Evolutionary conservation across 1,140 invertebrate genomes (phyloP), one percentile per base, ranked within the genome.

Genomic region (Temnothorax nylanderi): DNA sequence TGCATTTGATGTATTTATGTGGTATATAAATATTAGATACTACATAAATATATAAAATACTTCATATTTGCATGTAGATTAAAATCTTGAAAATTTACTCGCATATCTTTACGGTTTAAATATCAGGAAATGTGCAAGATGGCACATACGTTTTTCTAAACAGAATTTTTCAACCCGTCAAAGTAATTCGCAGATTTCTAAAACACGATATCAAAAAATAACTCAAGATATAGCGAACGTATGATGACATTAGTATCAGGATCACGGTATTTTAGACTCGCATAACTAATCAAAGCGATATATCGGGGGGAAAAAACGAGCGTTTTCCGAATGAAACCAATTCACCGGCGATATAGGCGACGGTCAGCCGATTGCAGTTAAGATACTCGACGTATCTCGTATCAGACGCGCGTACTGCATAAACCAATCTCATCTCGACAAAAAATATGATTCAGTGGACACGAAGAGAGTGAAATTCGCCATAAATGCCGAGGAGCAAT

Each of bases 391-490:
- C 18, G 51, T 47, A 74, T 82, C 41, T 74, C 51, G 54, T 60
- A 60, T 75, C 80, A 47, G 26, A 54, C n/a, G 80, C 80, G 80
- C 69, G 37, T 74, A 82, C 67, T 74, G 56, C 18, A 47, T 74
- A 74, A 72, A 47, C 69, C 51, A 74, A 74, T 74, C 67, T 47
- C 21, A 49, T 11, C n/a, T 1, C 34, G 69, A 75, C 18, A 62
- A 84, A 84, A 60, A 84, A 74, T 74, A 84, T 75, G 69, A 84
- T 84, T 75, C 69, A 75, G 69, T 75, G 80, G 54, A 37, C 41
- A 41, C 69, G 69, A 74, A 47, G 54, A 84, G 54, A 84, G 80
- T 64, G 69, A 84, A 84, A 84, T 84, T 84, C 56, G 69, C 69
- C 54, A 49, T 82, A 82, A 82, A 82, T 13, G 67, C 51, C 80